These are phyloP conservation scores for Ictalurus punctatus DNA, from an alignment of 2,113 vertebrate genomes.

Conservation along the genomic window DNA sequence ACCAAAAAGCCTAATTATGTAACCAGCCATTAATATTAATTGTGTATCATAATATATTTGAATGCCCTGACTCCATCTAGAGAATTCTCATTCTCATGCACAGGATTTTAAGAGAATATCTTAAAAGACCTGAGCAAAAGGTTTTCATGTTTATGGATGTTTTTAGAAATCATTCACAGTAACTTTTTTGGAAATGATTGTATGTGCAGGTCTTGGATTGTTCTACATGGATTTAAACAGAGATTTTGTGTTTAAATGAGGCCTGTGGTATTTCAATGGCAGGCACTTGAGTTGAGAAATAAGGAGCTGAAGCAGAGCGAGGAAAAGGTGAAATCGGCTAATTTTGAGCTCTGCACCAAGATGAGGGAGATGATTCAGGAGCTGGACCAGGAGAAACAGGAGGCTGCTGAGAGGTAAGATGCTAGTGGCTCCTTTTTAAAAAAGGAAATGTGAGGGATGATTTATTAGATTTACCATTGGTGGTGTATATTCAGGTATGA, in stretches of 20 bases:
- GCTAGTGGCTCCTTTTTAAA: neutral
- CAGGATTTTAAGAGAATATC: neutral
- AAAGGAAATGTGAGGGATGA: neutral
- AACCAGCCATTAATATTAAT: neutral
- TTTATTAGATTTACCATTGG: neutral
- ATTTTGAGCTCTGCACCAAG: conserved; percentile 89
- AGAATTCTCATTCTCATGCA: neutral
- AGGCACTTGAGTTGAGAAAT: conserved; percentile 73
- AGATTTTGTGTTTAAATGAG: neutral
- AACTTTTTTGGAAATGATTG: neutral
- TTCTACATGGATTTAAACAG: neutral
- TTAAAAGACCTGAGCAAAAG: neutral
- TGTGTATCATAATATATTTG: neutral
- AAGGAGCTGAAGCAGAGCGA: conserved; percentile 81
- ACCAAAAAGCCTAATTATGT: neutral
- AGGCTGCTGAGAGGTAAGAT: conserved; percentile 80
- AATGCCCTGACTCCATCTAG: neutral
- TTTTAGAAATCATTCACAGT: neutral
- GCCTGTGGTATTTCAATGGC: conserved; percentile 18
- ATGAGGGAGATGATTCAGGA: conserved; percentile 96
- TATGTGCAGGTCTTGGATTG: neutral
- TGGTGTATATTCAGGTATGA: conserved; percentile 76
- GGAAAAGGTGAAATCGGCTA: conserved; percentile 81
- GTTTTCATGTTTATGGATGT: neutral
- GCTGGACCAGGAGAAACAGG: conserved; percentile 92